Percentiles rank a stretch among this genome's conserved stretches.
Conservation (phyloP, 2,888 invertebrate genomes). For the Sinopyrophorus schimmeli region DNA sequence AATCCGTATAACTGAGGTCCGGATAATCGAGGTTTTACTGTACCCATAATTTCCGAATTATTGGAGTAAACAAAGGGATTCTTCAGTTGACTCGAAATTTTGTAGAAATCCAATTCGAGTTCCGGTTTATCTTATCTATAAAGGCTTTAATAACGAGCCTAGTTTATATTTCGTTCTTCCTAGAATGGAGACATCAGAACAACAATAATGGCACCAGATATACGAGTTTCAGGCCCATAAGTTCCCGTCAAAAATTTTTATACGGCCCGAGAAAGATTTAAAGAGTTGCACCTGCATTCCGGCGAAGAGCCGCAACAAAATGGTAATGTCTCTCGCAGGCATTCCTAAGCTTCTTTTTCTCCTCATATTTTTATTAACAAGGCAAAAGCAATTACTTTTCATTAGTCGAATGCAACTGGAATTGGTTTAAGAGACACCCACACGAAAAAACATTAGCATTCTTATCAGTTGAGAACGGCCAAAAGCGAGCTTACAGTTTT, state of each 20-base stretch:
- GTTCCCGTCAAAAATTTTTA: neutral
- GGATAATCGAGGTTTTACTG: too few species aligned
- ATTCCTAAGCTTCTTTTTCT: conserved; percentile 4
- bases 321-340: neutral
- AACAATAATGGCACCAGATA: conserved; percentile 3
- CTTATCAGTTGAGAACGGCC: conserved; percentile 17
- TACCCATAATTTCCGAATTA: too few species aligned
- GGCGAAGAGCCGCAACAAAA: conserved; percentile 1
- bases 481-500: conserved; percentile 14
- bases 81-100: too few species aligned
- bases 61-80: too few species aligned
- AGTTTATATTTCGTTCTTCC: conserved; percentile 9
- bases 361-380: neutral
- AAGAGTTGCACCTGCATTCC: conserved; percentile 4
- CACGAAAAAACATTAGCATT: conserved; percentile 6
- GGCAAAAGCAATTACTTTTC: conserved; percentile 17
- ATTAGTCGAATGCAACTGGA: conserved; percentile 16
- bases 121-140: conserved; percentile 14
- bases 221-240: neutral
- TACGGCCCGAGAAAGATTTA: conserved; percentile 3
- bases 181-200: conserved; percentile 6
- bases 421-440: conserved; percentile 15
- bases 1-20: too few species aligned
- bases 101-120: conserved; percentile 8
- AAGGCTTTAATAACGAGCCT: conserved; percentile 8